Evolutionary conservation across 2,888 invertebrate species (phyloP).

Genomic region (Ophonus ardosiacus): DNA sequence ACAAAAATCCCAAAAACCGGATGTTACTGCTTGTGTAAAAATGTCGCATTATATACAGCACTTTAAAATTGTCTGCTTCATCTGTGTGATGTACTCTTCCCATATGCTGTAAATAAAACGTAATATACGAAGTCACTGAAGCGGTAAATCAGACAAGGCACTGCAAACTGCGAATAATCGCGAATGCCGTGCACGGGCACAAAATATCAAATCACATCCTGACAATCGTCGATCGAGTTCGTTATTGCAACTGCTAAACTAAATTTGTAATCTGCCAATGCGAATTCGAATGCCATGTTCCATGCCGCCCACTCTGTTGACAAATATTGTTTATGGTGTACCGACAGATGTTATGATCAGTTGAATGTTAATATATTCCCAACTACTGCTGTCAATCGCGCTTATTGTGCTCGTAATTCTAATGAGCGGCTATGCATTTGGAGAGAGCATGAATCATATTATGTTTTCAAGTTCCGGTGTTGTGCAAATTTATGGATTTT

Average conservation of each 20-base stretch:
- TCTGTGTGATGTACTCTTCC: background rate
- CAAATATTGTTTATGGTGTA: slow-evolving; percentile 31
- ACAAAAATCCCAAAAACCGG: no score
- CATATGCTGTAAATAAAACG: background rate
- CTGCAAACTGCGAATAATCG: slow-evolving; percentile 18
- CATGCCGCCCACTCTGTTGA: slow-evolving; percentile 1
- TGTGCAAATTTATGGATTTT: background rate
- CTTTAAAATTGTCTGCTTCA: background rate
- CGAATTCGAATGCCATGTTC: background rate
- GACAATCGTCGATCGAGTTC: slow-evolving; percentile 35
- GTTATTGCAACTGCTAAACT: slow-evolving; percentile 26
- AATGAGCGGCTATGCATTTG: slow-evolving; percentile 14
- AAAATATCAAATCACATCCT: slow-evolving; percentile 36
- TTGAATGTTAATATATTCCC: slow-evolving; percentile 20
- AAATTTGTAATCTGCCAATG: slow-evolving; percentile 35
- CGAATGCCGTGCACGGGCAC: slow-evolving; percentile 12
- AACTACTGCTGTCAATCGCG: background rate
- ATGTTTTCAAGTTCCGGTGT: background rate
- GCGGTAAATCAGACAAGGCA: slow-evolving; percentile 36
- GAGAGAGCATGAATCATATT: background rate
- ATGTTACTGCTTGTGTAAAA: no score
- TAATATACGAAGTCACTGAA: slow-evolving; percentile 7
- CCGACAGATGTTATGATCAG: slow-evolving; percentile 31
- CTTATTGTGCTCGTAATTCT: slow-evolving; percentile 1
- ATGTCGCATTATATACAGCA: background rate